Conservation (phyloP, 1,140 invertebrate species). For the Drosophila bocki region DNA sequence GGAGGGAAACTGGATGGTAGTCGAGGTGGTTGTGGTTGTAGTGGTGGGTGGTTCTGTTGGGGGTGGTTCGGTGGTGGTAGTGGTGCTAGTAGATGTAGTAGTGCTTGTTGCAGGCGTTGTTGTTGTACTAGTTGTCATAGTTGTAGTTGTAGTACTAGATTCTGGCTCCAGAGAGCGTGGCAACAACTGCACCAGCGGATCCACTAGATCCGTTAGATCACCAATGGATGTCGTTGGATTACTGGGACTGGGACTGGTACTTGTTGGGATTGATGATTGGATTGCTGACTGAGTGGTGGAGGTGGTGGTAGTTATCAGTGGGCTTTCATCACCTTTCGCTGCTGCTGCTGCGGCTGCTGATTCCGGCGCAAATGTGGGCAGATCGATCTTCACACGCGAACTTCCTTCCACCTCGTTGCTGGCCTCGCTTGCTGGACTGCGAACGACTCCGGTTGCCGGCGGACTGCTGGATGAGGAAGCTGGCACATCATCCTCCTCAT, state of each 20-base stretch:
- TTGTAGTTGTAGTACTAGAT: conserved; percentile 20
- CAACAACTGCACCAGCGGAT: conserved; percentile 33
- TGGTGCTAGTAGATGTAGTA: conserved; percentile 22
- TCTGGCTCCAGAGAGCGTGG: conserved; percentile 57
- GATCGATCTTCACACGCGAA: conserved; percentile 83
- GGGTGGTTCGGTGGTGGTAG: conserved; percentile 28
- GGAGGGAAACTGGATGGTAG: conserved; percentile 46
- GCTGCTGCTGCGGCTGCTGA: conserved; percentile 4
- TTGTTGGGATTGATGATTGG: conserved; percentile 28
- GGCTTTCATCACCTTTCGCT: conserved; percentile 66
- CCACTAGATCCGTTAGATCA: not conserved
- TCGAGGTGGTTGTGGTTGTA: conserved; percentile 25
- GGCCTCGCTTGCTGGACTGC: not conserved
- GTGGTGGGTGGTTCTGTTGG: conserved; percentile 41
- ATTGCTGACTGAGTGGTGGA: conserved; percentile 25
- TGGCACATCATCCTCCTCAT: conserved; percentile 59
- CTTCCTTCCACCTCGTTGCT: conserved; percentile 49
- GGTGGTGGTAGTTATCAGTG: conserved; percentile 33
- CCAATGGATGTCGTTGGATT: conserved; percentile 31
- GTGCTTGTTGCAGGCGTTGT: conserved; percentile 29
- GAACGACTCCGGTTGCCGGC: conserved; percentile 13
- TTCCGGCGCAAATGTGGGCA: conserved; percentile 86
- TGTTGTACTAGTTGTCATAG: conserved; percentile 19
- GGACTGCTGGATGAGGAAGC: conserved; percentile 19
- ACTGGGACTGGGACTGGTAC: conserved; percentile 38